Percentiles rank a stretch among this genome's conserved stretches.
Conservation (phyloP, 53 echinoderm and acorn worm species). For the Holothuria scabra region DNA sequence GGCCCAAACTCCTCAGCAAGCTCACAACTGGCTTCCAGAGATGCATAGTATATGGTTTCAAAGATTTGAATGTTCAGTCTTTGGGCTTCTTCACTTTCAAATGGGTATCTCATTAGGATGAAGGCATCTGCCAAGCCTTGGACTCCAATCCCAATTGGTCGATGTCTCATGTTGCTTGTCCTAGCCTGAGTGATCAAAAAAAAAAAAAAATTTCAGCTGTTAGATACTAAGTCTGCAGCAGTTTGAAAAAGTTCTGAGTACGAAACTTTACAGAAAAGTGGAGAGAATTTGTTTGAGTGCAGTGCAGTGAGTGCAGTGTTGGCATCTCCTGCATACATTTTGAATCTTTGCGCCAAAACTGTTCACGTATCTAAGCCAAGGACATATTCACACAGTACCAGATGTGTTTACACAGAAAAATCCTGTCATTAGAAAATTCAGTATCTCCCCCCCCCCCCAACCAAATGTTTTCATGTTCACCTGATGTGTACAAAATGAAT, state of each 20-base stretch:
- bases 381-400: neutral
- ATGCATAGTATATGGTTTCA: conserved; percentile 94
- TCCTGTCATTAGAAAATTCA: no score
- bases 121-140: conserved; percentile 98
- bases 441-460: no score
- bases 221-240: neutral
- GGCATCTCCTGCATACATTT: no score
- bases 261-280: neutral
- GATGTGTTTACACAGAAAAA: neutral
- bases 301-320: no score
- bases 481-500: no score
- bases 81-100: conserved; percentile 85
- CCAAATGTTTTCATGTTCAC: no score
- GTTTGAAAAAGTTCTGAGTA: neutral
- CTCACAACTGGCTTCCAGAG: conserved; percentile 86
- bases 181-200: conserved; percentile 56
- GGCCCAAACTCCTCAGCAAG: conserved; percentile 74
- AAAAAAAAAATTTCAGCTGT: neutral
- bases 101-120: conserved; percentile 92
- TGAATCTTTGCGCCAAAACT: no score
- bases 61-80: conserved; percentile 92
- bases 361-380: no score
- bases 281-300: no score
- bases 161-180: conserved; percentile 87
- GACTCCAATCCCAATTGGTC: conserved; percentile 95